A percentile compares a stretch with the other conserved stretches of the same genome.
These are phyloP conservation scores for Phania funesta DNA, from an alignment of 2,888 invertebrate species.

Conservation along the genomic window DNA sequence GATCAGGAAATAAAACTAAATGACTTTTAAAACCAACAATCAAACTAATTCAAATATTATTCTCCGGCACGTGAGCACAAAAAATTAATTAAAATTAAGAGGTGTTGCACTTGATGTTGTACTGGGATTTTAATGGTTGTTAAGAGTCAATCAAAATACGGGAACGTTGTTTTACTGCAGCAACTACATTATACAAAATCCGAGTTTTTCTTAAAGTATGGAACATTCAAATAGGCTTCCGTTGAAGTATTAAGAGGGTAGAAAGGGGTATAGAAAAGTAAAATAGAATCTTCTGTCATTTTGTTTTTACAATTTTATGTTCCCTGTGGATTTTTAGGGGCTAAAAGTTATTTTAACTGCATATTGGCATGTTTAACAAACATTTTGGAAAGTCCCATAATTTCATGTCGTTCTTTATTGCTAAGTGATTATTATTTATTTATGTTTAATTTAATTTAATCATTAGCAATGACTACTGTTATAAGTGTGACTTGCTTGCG, in stretches of 20 bases:
- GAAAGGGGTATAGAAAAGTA: background rate
- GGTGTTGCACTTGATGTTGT: background rate
- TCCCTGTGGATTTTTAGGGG: background rate
- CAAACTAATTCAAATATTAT: slow-evolving; percentile 19
- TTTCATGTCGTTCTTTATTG: no score
- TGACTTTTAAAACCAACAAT: background rate
- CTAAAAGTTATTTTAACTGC: background rate
- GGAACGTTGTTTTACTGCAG: background rate
- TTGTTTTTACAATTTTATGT: background rate
- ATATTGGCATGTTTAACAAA: background rate
- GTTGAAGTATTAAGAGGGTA: background rate
- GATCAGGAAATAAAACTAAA: slow-evolving; percentile 1
- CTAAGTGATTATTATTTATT: no score
- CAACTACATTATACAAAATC: background rate
- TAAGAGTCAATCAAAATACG: background rate
- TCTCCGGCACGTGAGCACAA: background rate
- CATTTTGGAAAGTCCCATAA: no score
- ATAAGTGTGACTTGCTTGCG: no score
- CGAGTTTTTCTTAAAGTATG: background rate
- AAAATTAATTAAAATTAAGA: background rate
- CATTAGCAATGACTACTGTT: no score
- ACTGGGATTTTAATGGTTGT: background rate
- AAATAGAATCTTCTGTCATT: background rate
- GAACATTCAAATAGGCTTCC: background rate
- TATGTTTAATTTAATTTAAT: no score